These are phyloP conservation scores for Drepanosiphum platanoidis DNA, from an alignment of 2,888 invertebrate species.

Conservation along the genomic window DNA sequence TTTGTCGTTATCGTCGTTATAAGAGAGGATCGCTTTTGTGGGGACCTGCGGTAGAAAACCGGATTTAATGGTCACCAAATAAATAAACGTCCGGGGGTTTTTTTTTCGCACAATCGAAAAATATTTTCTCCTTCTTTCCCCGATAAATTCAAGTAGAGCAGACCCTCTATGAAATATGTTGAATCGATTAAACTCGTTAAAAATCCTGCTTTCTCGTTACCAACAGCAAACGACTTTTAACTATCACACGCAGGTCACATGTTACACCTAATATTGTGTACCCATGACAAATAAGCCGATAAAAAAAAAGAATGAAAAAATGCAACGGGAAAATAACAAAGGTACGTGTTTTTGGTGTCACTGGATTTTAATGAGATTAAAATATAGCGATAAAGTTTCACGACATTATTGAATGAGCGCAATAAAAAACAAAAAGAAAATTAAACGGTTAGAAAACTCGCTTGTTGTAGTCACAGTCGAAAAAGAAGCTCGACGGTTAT, in stretches of 20 bases:
- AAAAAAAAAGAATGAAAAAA: background rate
- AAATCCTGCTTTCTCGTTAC: background rate
- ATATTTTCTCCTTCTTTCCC: background rate
- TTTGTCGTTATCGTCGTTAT: background rate
- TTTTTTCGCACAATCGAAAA: slow-evolving; percentile 4
- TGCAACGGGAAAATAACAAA: background rate
- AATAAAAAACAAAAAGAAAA: background rate
- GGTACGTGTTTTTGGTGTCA: background rate
- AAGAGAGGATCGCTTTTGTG: background rate
- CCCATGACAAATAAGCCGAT: too few species aligned
- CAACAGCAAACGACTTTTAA: background rate
- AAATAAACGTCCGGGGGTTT: background rate
- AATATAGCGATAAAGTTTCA: background rate
- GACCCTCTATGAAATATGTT: background rate
- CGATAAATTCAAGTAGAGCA: background rate
- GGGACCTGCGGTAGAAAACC: background rate
- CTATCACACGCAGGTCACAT: background rate
- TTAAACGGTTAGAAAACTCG: background rate
- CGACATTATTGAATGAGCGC: background rate
- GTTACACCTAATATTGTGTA: background rate
- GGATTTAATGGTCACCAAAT: slow-evolving; percentile 14
- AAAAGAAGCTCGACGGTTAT: too few species aligned
- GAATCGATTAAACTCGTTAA: background rate
- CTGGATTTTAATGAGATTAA: background rate
- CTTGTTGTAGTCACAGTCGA: too few species aligned